Evolutionary conservation across 2,113 vertebrate genomes (phyloP).

Genomic region (Myodes glareolus): DNA sequence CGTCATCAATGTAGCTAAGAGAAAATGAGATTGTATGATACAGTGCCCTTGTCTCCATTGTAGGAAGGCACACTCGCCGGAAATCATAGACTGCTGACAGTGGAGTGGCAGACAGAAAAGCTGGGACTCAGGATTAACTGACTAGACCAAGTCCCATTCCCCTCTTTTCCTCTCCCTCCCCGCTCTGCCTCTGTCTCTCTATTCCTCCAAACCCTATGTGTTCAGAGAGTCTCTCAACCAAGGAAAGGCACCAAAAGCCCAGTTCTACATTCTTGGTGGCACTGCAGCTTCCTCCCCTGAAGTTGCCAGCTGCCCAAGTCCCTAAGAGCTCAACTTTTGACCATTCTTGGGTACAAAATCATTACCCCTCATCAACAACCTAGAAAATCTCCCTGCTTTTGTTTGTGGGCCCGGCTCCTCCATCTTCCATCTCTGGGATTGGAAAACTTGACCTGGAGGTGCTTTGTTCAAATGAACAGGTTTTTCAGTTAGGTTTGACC

Average conservation of each 20-base stretch:
- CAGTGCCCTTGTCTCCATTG: neutral
- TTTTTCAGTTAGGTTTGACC: neutral
- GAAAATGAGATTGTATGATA: neutral
- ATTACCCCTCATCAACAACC: neutral
- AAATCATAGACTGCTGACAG: neutral
- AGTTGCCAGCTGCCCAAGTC: neutral
- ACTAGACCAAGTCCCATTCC: neutral
- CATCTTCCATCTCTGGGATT: neutral
- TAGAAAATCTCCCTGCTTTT: neutral
- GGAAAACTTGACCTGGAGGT: neutral
- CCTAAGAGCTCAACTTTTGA: neutral
- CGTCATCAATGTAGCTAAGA: neutral
- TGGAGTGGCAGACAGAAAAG: neutral
- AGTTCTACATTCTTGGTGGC: neutral
- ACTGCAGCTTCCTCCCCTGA: neutral
- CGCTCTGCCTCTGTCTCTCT: neutral
- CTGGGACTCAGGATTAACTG: neutral
- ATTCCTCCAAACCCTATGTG: neutral
- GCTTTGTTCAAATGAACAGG: neutral
- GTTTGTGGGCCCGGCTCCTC: too few species aligned
- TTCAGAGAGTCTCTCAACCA: neutral
- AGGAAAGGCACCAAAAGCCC: too few species aligned
- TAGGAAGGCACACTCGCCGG: neutral
- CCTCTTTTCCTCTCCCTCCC: too few species aligned
- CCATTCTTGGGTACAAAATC: neutral